Percentiles rank a stretch among this genome's conserved stretches.
Evolutionary conservation across 2,797 vertebrate species (phyloP).

Genomic region (Orestias chungarensis): DNA sequence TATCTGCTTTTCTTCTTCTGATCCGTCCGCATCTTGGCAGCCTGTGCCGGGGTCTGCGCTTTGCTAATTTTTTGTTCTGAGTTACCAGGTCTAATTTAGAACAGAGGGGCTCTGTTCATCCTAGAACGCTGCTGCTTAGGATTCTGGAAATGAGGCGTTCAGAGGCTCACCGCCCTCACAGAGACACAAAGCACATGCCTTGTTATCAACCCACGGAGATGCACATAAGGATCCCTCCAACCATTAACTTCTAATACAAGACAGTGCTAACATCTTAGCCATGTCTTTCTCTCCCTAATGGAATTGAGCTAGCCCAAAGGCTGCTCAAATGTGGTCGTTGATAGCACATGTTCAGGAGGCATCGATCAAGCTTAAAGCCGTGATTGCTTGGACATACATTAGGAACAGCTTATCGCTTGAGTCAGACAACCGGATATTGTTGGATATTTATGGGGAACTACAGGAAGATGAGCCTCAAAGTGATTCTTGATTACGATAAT

Average conservation of each 20-base stretch:
- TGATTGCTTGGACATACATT: conserved; percentile 29
- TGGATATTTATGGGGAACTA: conserved; percentile 58
- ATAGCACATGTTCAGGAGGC: conserved; percentile 52
- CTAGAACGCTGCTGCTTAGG: conserved; percentile 67
- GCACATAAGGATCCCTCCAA: conserved; percentile 70
- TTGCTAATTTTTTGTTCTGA: conserved; percentile 63
- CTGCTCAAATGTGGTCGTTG: conserved; percentile 60
- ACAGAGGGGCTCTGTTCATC: conserved; percentile 75
- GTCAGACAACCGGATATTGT: conserved; percentile 23
- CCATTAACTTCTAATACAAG: conserved; percentile 77
- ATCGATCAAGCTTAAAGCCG: conserved; percentile 53
- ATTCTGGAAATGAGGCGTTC: conserved; percentile 76
- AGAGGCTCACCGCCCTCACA: conserved; percentile 68
- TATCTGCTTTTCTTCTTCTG: conserved; percentile 21
- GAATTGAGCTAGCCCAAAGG: conserved; percentile 68
- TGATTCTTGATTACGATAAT: conserved; percentile 35
- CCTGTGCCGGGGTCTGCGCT: conserved; percentile 42
- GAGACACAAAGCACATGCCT: conserved; percentile 74
- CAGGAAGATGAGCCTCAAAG: conserved; percentile 48
- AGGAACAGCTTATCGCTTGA: conserved; percentile 46
- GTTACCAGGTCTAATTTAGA: conserved; percentile 71
- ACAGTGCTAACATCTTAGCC: conserved; percentile 70
- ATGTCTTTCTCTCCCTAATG: conserved; percentile 61
- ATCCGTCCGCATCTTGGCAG: conserved; percentile 44
- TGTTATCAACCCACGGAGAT: conserved; percentile 76